Evolutionary conservation across 2,888 invertebrate species (phyloP).

Genomic region (Exocentrus adspersus): DNA sequence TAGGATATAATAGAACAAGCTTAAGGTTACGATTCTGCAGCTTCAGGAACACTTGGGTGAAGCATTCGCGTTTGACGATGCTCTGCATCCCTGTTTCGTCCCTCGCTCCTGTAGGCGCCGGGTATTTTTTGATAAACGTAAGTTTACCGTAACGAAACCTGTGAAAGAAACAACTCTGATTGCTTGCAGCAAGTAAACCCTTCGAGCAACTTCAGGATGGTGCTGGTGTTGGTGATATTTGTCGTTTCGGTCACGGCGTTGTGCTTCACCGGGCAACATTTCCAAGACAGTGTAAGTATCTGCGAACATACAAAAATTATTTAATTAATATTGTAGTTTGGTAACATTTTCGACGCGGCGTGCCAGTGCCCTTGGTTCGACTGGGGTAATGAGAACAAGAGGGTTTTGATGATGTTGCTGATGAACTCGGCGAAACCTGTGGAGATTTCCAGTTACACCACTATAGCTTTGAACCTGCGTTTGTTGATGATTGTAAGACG

Average conservation of each 20-base stretch:
- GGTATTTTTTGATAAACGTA: not conserved
- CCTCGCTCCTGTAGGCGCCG: not conserved
- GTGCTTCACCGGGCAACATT: not conserved
- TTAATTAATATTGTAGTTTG: not conserved
- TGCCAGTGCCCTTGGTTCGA: not conserved
- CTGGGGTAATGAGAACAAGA: not conserved
- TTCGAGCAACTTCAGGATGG: constrained; percentile 1
- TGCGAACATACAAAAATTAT: too few species aligned
- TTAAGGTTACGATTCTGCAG: not conserved
- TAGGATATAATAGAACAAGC: not conserved
- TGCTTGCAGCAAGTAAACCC: not conserved
- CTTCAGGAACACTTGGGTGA: not conserved
- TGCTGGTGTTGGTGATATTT: not conserved
- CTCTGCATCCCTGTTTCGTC: not conserved
- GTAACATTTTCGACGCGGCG: not conserved
- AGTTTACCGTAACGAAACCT: too few species aligned
- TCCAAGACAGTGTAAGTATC: constrained; percentile 1
- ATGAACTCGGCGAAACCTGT: not conserved
- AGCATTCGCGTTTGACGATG: not conserved
- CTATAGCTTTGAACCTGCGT: not conserved
- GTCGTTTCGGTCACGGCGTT: not conserved
- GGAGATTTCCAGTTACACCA: not conserved
- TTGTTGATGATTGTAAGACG: not conserved
- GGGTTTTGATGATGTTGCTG: not conserved
- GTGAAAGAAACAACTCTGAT: too few species aligned